A percentile compares a stretch with the other conserved stretches of the same genome.
Evolutionary conservation across 1,140 invertebrate species (phyloP).

Genomic region (Solenopsis fugax): DNA sequence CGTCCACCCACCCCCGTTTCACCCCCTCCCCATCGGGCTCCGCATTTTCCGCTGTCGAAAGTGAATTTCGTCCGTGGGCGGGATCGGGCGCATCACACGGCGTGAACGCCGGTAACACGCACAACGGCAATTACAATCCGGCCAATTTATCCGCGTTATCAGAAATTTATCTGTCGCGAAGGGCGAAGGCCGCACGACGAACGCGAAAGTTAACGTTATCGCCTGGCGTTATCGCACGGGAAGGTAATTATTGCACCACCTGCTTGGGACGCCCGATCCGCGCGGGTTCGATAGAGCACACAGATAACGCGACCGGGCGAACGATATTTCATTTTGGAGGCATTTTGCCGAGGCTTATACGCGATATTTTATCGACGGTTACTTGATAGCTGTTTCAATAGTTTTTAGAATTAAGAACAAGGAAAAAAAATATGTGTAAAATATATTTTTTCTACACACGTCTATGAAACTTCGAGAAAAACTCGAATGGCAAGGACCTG

Average conservation of each 20-base stretch:
- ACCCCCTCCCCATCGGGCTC: not conserved
- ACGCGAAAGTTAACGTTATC: conserved; percentile 75
- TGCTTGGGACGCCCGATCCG: conserved; percentile 69
- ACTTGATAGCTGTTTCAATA: not conserved
- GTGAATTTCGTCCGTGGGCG: conserved; percentile 65
- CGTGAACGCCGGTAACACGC: conserved; percentile 79
- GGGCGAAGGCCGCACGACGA: conserved; percentile 62
- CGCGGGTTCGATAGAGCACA: conserved; percentile 56
- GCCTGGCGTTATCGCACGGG: conserved; percentile 61
- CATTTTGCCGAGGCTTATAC: not conserved
- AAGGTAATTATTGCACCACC: conserved; percentile 76
- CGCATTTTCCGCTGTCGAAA: conserved; percentile 35
- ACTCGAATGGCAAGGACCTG: not conserved
- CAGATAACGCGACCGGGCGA: conserved; percentile 28
- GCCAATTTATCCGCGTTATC: conserved; percentile 84
- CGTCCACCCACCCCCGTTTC: not conserved
- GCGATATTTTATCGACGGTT: not conserved
- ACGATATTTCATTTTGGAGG: conserved; percentile 44
- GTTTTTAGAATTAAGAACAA: not conserved
- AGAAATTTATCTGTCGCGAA: conserved; percentile 82
- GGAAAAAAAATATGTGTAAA: not conserved
- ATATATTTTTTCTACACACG: not conserved
- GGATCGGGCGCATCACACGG: conserved; percentile 64
- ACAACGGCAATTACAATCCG: conserved; percentile 86
- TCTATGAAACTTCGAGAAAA: not conserved